phyloP scores from a whole-genome alignment of 2,113 vertebrate species.

The Axis porcinus region DNA sequence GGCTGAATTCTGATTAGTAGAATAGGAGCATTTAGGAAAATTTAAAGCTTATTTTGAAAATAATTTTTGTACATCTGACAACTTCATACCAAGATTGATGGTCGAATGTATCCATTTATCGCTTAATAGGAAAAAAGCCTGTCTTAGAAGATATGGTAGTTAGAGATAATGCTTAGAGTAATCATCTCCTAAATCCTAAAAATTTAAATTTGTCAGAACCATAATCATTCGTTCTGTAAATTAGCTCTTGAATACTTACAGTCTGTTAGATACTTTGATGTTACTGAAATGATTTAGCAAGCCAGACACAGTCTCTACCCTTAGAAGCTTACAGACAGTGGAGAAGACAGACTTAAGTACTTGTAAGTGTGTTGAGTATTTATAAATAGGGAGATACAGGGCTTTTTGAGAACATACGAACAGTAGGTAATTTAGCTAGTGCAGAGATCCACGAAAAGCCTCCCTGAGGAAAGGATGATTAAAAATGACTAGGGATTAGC shows the following conservation, averaged over 20 bases:
- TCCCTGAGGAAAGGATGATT: background rate
- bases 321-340: background rate
- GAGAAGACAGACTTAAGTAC: background rate
- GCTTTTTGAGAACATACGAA: background rate
- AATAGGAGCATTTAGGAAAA: background rate
- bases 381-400: background rate
- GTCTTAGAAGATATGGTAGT: background rate
- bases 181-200: background rate
- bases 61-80: background rate
- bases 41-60: constrained; percentile 33
- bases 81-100: background rate
- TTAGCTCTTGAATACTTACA: background rate
- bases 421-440: background rate
- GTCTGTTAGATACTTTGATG: background rate
- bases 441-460: background rate
- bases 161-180: background rate
- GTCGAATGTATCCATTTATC: constrained; percentile 9
- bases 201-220: background rate
- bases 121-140: background rate
- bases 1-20: background rate
- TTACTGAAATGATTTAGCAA: constrained; percentile 4
- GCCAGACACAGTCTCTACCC: background rate
- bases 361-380: background rate
- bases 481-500: background rate
- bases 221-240: background rate